These are phyloP conservation scores for Drosophila mulleri DNA, from an alignment of 2,888 invertebrate species.

Conservation along the genomic window DNA sequence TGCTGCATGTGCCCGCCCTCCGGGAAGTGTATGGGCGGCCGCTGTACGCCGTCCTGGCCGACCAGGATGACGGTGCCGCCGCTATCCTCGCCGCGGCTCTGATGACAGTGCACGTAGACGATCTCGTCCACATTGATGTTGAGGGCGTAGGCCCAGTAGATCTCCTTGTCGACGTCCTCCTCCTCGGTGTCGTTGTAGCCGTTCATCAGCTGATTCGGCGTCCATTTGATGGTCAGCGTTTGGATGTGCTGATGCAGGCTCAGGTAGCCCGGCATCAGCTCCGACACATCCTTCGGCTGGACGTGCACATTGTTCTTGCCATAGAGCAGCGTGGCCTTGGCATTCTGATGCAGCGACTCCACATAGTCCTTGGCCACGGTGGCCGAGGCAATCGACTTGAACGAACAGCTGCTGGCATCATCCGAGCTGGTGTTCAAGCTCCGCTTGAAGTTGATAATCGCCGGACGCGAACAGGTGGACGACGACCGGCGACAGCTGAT, in stretches of 20 bases:
- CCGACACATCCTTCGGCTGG: slow-evolving; percentile 93
- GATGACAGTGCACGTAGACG: slow-evolving; percentile 98
- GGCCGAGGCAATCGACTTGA: slow-evolving; percentile 82
- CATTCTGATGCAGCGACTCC: slow-evolving; percentile 97
- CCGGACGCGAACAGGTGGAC: slow-evolving; percentile 89
- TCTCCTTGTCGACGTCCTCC: slow-evolving; percentile 89
- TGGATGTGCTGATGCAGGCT: slow-evolving; percentile 95
- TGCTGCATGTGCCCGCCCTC: slow-evolving; percentile 94
- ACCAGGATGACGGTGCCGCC: slow-evolving; percentile 96
- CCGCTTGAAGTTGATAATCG: slow-evolving; percentile 90
- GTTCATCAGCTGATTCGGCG: slow-evolving; percentile 98
- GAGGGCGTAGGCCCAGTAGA: slow-evolving; percentile 96
- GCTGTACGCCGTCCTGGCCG: slow-evolving; percentile 96
- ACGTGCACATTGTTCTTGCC: slow-evolving; percentile 97
- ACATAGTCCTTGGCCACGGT: slow-evolving; percentile 94
- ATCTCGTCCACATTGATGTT: slow-evolving; percentile 96
- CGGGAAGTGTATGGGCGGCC: slow-evolving; percentile 97
- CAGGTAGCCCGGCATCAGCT: slow-evolving; percentile 95
- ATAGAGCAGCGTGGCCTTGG: slow-evolving; percentile 94
- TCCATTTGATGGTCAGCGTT: slow-evolving; percentile 96
- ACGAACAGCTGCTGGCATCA: slow-evolving; percentile 86
- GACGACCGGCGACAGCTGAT: slow-evolving; percentile 93
- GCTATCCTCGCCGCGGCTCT: slow-evolving; percentile 90
- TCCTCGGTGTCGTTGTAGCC: slow-evolving; percentile 90
- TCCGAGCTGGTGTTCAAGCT: slow-evolving; percentile 92